These are phyloP conservation scores for Heliconius sara DNA, from an alignment of 2,888 invertebrate genomes.

Conservation along the genomic window DNA sequence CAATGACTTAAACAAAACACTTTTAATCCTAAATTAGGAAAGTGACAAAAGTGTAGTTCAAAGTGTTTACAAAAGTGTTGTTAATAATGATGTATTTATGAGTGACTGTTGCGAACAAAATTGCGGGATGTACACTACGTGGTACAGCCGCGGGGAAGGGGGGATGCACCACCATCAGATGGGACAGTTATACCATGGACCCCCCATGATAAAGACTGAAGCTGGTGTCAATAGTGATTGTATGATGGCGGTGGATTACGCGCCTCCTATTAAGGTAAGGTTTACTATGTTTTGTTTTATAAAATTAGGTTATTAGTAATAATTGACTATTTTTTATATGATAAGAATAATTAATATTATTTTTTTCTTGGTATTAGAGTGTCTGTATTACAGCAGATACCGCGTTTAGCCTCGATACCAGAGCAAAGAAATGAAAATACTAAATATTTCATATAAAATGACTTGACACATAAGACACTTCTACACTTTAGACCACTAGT, in stretches of 20 bases:
- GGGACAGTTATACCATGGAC: constrained; percentile 82
- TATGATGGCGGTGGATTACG: constrained; percentile 87
- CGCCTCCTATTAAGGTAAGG: constrained; percentile 86
- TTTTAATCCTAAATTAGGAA: background rate
- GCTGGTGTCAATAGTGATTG: constrained; percentile 86
- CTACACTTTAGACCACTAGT: no score
- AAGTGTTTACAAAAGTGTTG: constrained; percentile 34
- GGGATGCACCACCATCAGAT: constrained; percentile 82
- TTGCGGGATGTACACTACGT: constrained; percentile 82
- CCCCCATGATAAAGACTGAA: constrained; percentile 85
- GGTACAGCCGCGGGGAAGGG: constrained; percentile 81
- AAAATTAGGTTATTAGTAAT: no score
- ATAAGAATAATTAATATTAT: no score
- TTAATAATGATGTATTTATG: constrained; percentile 70
- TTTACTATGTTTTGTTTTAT: constrained; percentile 22
- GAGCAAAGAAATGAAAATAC: no score
- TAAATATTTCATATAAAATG: no score
- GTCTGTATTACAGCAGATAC: no score
- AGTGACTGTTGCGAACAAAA: constrained; percentile 74
- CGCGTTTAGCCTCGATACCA: no score
- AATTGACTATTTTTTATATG: no score
- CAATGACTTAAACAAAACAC: constrained; percentile 19
- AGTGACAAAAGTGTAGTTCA: constrained; percentile 20
- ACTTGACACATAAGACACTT: no score
- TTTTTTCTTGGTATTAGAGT: no score